These are phyloP conservation scores for Tryphoninae sp. DNA, from an alignment of 2,888 invertebrate genomes.

Conservation along the genomic window DNA sequence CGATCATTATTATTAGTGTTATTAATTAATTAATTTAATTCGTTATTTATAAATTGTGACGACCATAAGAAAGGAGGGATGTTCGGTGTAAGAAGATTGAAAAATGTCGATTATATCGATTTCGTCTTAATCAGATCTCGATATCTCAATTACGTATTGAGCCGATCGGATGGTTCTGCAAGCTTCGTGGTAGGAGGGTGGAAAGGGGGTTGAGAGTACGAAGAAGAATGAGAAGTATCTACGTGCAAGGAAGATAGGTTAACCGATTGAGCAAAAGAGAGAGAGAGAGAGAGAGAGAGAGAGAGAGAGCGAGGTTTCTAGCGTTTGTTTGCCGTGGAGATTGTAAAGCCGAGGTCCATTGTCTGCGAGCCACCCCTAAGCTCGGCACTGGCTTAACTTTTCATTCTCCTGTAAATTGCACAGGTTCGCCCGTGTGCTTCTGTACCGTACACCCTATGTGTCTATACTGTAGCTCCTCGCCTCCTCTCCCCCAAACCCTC, in stretches of 20 bases:
- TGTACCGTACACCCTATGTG: constrained; percentile 52
- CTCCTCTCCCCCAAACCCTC: not conserved
- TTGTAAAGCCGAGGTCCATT: constrained; percentile 78
- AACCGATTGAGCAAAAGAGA: constrained; percentile 1
- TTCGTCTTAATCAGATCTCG: constrained; percentile 81
- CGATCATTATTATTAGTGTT: too few relatives aligned
- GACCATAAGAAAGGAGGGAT: not conserved
- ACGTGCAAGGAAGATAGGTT: constrained; percentile 13
- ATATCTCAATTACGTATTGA: constrained; percentile 79
- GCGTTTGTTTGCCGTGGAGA: constrained; percentile 80
- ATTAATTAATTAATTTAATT: not conserved
- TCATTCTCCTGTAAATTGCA: constrained; percentile 81
- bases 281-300: constrained; percentile 27
- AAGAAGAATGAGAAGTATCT: not conserved
- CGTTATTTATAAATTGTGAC: not conserved
- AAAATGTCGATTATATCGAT: constrained; percentile 73
- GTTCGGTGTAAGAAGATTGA: not conserved
- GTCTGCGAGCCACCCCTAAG: constrained; percentile 76
- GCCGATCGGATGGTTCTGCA: constrained; percentile 9
- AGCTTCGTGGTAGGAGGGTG: not conserved
- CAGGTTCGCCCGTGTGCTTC: constrained; percentile 70
- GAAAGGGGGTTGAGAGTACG: not conserved
- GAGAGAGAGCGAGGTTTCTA: constrained; percentile 61
- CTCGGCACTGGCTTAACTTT: constrained; percentile 79
- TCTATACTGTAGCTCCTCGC: constrained; percentile 24